These are phyloP conservation scores for Centruroides vittatus DNA, from an alignment of 1,140 invertebrate genomes.

Conservation along the genomic window DNA sequence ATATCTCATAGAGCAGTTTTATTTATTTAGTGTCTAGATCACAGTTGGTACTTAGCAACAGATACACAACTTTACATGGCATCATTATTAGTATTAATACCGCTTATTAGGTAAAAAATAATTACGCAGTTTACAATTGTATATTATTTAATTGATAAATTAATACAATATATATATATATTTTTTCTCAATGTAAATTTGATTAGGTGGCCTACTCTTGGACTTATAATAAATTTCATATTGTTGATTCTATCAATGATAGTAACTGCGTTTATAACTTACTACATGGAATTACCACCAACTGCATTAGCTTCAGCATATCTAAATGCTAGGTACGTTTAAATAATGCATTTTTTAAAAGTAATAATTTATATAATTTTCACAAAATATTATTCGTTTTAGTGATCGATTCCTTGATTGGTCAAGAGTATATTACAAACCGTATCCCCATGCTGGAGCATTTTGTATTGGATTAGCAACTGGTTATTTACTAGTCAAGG, in stretches of 20 bases:
- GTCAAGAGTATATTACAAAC: background rate
- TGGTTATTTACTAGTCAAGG: background rate
- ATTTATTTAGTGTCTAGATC: slow-evolving; percentile 7
- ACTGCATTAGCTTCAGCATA: too few species aligned
- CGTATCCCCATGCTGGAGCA: slow-evolving; percentile 1
- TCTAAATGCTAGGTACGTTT: too few species aligned
- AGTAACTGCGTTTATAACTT: too few species aligned
- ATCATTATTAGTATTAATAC: background rate
- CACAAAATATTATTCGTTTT: too few species aligned
- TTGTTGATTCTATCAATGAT: too few species aligned
- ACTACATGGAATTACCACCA: too few species aligned
- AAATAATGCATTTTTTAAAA: too few species aligned
- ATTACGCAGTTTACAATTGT: too few species aligned
- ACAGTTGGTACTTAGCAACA: slow-evolving; percentile 13
- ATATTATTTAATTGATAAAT: background rate
- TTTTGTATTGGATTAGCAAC: slow-evolving; percentile 5
- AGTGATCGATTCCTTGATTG: background rate
- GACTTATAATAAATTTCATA: too few species aligned
- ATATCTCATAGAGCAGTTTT: background rate
- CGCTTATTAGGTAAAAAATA: background rate
- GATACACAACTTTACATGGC: slow-evolving; percentile 13
- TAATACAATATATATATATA: too few species aligned
- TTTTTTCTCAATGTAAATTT: background rate
- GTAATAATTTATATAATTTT: too few species aligned
- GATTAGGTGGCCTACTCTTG: too few species aligned